Percentiles rank a stretch among this genome's conserved stretches.
These are phyloP conservation scores for Mugil cephalus DNA, from an alignment of 2,113 vertebrate genomes.

Conservation along the genomic window DNA sequence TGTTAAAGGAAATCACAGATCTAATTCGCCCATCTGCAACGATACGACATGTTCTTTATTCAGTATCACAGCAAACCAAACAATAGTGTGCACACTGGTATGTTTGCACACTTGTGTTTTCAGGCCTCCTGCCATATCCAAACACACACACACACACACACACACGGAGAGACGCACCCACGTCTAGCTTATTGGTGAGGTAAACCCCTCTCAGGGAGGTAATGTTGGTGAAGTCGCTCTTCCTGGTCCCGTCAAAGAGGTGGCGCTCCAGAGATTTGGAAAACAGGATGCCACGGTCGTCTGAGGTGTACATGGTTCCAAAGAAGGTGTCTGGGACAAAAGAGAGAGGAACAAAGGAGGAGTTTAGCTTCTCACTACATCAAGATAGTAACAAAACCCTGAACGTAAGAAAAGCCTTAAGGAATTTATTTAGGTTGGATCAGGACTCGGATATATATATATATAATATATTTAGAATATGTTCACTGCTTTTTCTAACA, in stretches of 20 bases:
- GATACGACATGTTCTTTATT: not conserved
- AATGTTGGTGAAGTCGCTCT: slow-evolving; percentile 85
- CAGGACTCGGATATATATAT: too few species aligned
- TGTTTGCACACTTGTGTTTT: too few species aligned
- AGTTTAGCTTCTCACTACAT: not conserved
- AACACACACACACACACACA: not conserved
- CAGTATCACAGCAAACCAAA: not conserved
- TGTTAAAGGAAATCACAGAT: slow-evolving; percentile 86
- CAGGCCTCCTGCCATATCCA: too few species aligned
- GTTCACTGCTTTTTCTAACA: too few species aligned
- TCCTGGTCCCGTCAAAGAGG: slow-evolving; percentile 79
- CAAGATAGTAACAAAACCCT: too few species aligned
- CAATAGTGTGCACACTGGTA: not conserved
- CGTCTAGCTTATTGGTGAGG: slow-evolving; percentile 81
- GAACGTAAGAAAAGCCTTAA: too few species aligned
- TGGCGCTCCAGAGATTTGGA: slow-evolving; percentile 84
- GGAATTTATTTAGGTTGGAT: too few species aligned
- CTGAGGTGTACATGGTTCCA: slow-evolving; percentile 85
- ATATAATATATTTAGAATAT: too few species aligned
- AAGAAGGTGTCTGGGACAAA: slow-evolving; percentile 81
- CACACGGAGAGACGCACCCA: slow-evolving; percentile 62
- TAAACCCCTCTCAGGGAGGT: slow-evolving; percentile 81
- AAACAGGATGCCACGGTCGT: slow-evolving; percentile 79
- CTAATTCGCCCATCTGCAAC: slow-evolving; percentile 82
- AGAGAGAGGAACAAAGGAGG: not conserved